A percentile compares a stretch with the other conserved stretches of the same genome.
These are phyloP conservation scores for Alosa sapidissima DNA, from an alignment of 2,797 vertebrate genomes.

Conservation along the genomic window DNA sequence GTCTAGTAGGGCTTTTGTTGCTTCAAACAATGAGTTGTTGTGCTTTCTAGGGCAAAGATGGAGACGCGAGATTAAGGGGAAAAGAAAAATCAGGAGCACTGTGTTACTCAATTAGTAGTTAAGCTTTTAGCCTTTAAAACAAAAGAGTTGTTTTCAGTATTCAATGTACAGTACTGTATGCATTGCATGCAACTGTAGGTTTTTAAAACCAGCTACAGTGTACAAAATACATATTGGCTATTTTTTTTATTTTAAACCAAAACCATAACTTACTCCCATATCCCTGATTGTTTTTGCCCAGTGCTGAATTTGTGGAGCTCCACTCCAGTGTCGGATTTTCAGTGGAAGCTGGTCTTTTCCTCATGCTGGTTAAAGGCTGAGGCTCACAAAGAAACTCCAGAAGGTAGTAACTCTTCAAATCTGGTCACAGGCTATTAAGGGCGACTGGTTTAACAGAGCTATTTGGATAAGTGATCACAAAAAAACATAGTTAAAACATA, in stretches of 20 bases:
- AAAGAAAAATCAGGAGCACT: too few species aligned
- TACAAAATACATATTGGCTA: background rate
- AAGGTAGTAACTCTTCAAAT: too few species aligned
- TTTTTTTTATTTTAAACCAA: too few species aligned
- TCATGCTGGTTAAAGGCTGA: background rate
- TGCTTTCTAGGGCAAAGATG: background rate
- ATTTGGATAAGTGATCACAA: background rate
- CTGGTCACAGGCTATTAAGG: background rate
- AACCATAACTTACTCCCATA: background rate
- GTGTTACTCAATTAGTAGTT: background rate
- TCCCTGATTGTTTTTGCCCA: background rate
- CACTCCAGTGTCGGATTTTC: background rate
- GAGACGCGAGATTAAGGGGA: background rate
- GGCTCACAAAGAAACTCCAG: background rate
- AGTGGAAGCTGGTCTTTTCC: background rate
- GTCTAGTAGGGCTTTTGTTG: background rate
- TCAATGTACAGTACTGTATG: background rate
- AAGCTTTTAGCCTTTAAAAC: background rate
- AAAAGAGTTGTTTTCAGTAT: background rate
- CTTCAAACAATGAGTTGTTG: constrained; percentile 5
- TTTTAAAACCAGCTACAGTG: background rate
- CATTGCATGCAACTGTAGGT: background rate
- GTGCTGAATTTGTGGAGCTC: background rate
- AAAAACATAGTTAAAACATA: background rate
- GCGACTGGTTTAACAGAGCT: background rate